Evolutionary conservation across 1,140 invertebrate species (phyloP).

Genomic region (Lysiphlebus fabarum): DNA sequence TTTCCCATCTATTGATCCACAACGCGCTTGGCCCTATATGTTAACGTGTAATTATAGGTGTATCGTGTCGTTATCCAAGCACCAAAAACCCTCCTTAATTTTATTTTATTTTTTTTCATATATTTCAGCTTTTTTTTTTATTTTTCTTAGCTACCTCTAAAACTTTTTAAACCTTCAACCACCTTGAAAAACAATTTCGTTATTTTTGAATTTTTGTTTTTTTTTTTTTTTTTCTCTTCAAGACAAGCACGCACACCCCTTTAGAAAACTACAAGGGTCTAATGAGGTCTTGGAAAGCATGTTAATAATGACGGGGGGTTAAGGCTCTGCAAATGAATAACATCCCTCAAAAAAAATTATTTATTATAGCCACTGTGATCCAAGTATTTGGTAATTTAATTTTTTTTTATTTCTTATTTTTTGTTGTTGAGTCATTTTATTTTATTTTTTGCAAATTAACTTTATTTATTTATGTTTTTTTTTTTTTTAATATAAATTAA

Average conservation of each 20-base stretch:
- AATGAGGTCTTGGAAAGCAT: slow-evolving; percentile 23
- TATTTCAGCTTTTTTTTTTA: too few relatives aligned
- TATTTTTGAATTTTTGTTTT: slow-evolving; percentile 9
- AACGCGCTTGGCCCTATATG: slow-evolving; percentile 44
- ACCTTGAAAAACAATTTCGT: too few relatives aligned
- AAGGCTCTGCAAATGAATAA: slow-evolving; percentile 19
- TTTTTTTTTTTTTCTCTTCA: not conserved
- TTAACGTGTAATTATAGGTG: slow-evolving; percentile 52
- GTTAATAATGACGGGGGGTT: not conserved
- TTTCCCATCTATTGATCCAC: slow-evolving; percentile 53
- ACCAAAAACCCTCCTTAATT: not conserved
- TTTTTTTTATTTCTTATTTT: slow-evolving; percentile 4
- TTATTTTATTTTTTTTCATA: too few relatives aligned
- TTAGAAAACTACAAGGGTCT: slow-evolving; percentile 16
- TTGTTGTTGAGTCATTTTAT: not conserved
- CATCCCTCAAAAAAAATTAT: slow-evolving; percentile 14
- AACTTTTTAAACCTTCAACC: not conserved
- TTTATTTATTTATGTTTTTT: not conserved
- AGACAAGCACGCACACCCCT: slow-evolving; percentile 14
- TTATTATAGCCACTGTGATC: slow-evolving; percentile 16
- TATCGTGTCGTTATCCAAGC: slow-evolving; percentile 36
- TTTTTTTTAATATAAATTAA: not conserved
- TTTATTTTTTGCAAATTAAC: not conserved
- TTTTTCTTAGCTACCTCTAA: too few relatives aligned
- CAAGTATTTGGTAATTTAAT: not conserved